Conservation (phyloP, 2,888 invertebrate genomes). For the Hemicrepidius hirtus region DNA sequence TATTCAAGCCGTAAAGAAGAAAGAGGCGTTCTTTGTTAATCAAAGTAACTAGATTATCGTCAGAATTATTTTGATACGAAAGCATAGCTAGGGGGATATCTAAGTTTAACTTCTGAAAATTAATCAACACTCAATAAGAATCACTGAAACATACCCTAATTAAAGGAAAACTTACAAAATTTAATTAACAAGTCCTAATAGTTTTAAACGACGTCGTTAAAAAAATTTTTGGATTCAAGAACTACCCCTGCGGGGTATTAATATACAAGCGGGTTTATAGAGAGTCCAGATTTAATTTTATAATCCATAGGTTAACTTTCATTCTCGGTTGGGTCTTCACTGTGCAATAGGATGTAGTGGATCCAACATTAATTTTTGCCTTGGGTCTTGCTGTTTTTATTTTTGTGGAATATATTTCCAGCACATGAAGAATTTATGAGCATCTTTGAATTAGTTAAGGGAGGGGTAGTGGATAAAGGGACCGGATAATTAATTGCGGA, state of each 20-base stretch:
- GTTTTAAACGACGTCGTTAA: no score
- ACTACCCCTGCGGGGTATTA: no score
- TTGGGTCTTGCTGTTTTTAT: no score
- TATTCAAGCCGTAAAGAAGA: constrained; percentile 5
- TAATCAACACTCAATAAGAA: constrained; percentile 15
- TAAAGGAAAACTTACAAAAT: neutral
- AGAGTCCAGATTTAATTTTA: no score
- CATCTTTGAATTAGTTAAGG: constrained; percentile 13
- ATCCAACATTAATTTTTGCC: no score
- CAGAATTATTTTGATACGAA: constrained; percentile 20
- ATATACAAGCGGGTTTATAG: no score
- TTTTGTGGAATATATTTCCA: no score
- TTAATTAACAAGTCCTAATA: no score
- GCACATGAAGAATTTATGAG: constrained; percentile 20
- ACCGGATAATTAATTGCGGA: constrained; percentile 18
- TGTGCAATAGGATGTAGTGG: no score
- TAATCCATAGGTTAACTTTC: no score
- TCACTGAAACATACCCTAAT: neutral
- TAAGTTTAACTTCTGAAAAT: constrained; percentile 16
- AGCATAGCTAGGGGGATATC: constrained; percentile 2
- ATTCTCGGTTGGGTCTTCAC: no score
- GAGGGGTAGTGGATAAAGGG: neutral
- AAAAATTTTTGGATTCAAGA: no score
- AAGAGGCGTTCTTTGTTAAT: constrained; percentile 8
- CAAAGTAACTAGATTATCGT: constrained; percentile 23